These are phyloP conservation scores for Drosophila bocki DNA, from an alignment of 1,140 invertebrate genomes.

Conservation along the genomic window DNA sequence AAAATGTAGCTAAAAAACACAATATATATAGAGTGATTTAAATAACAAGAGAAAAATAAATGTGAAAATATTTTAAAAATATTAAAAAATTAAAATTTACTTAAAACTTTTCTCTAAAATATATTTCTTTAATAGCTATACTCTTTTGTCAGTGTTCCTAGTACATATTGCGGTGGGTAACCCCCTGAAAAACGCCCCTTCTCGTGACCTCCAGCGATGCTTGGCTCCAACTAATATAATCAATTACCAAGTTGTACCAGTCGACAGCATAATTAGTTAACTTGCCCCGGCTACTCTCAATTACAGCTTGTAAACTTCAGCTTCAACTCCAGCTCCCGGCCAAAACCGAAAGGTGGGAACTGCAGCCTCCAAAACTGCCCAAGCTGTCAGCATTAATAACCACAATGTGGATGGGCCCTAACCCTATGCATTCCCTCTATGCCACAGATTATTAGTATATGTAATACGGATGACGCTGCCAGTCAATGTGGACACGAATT, in stretches of 20 bases:
- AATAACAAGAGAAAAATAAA: neutral
- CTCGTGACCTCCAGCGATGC: constrained; percentile 23
- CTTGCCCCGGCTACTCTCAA: constrained; percentile 30
- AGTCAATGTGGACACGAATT: constrained; percentile 50
- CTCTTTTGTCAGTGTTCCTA: neutral
- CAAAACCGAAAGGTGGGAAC: constrained; percentile 14
- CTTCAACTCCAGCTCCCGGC: neutral
- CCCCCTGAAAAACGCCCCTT: neutral
- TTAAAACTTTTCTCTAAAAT: no score
- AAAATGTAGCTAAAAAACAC: neutral
- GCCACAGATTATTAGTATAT: constrained; percentile 1
- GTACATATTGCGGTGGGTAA: neutral
- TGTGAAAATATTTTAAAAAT: neutral
- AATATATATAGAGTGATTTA: neutral
- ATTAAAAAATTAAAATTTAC: no score
- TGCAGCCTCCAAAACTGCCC: neutral
- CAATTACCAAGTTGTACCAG: constrained; percentile 38
- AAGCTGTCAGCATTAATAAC: constrained; percentile 35
- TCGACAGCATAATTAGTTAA: constrained; percentile 44
- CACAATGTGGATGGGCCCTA: constrained; percentile 5
- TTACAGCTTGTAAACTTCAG: constrained; percentile 28
- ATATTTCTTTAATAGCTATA: neutral
- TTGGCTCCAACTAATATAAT: constrained; percentile 36
- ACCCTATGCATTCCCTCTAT: constrained; percentile 12
- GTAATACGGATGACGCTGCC: constrained; percentile 10